phyloP scores from a whole-genome alignment of 1,140 invertebrate genomes.

The Oscheius sp. region DNA sequence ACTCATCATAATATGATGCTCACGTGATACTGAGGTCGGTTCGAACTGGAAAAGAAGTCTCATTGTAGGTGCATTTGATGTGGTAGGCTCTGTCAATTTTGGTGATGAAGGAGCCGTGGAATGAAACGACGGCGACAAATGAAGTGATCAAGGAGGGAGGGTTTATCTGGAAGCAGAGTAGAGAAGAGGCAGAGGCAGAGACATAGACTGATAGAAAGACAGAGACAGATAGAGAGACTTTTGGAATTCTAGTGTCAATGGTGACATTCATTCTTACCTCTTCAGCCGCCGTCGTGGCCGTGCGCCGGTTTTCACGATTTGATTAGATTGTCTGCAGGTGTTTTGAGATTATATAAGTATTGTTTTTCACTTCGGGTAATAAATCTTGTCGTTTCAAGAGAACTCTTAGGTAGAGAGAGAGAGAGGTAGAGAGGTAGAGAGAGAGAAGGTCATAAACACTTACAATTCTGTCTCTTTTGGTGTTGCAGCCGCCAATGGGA shows the following conservation, averaged over 20 bases:
- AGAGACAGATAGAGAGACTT: too few species aligned
- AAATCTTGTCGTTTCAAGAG: too few species aligned
- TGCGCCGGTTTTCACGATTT: too few species aligned
- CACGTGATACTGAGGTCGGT: slow-evolving; percentile 43
- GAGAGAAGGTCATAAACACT: too few species aligned
- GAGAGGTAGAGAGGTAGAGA: too few species aligned
- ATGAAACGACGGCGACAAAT: slow-evolving; percentile 47
- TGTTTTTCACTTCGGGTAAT: too few species aligned
- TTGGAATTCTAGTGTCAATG: not conserved
- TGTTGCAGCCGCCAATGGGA: slow-evolving; percentile 41
- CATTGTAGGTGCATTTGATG: slow-evolving; percentile 46
- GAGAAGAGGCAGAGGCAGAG: too few species aligned
- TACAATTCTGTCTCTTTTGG: slow-evolving; percentile 43
- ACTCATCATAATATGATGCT: not conserved
- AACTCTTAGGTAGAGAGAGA: too few species aligned
- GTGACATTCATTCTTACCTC: not conserved
- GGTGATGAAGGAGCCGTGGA: slow-evolving; percentile 47
- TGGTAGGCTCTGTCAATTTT: slow-evolving; percentile 47
- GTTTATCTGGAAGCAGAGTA: slow-evolving; percentile 37
- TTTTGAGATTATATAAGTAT: too few species aligned
- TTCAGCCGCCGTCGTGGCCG: not conserved
- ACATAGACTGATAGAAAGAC: too few species aligned
- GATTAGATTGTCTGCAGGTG: too few species aligned
- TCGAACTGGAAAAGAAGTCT: slow-evolving; percentile 28
- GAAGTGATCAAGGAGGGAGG: slow-evolving; percentile 39